Base-by-base conservation (phyloP, 2,113 vertebrate genomes). In the Brevimyrus niger region DNA sequence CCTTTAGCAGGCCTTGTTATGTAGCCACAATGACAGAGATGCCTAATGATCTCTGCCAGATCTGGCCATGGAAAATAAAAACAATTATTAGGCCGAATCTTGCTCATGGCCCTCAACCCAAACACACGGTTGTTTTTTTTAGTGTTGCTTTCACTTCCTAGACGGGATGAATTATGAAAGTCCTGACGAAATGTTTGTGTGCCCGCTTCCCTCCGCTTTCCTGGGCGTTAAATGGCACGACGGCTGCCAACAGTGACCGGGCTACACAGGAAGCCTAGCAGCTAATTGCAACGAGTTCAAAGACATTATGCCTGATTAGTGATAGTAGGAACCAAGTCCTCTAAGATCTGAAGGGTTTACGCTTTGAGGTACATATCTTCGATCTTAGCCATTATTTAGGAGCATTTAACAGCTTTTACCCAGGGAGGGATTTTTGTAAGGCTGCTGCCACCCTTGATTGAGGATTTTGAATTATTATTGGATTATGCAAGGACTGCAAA, bases 381-480 rank as follows among this genome's bases (percentile, higher is more conserved):
- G 0, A 87, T 53, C 85, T 87, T 10, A 35, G 50, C 85, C 13
- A 35, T 38, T 27, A 53, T 55, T 87, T 87, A 38, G 5, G 27
- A 55, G 50, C 50, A 38, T 87, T 87, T 87, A 55, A 55, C 27
- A 55, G 17, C 85, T 87, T 55, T 55, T 38, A 87, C 13, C 50
- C 50, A 53, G 13, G 13, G 10, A 53, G 44, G 31, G 48, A 55
- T 86, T 86, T 83, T 53, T 35, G 6, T 38, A 47, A 35, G 1
- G 27, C 6, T 17, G 85, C n/a, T 84, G 21, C 21, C 44, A 1
- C 82, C 44, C 21, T 51, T 48, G 53, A 17, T 35, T 9, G 53
- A 53, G 47, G 27, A 87, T 87, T 87, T 11, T 55, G 27, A 87
- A 31, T 50, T 87, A 86, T 86, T 86, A 87, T 55, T 51, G n/a